phyloP scores from a whole-genome alignment of 92 coral and sea anemone species.

The Heliopora coerulea region DNA sequence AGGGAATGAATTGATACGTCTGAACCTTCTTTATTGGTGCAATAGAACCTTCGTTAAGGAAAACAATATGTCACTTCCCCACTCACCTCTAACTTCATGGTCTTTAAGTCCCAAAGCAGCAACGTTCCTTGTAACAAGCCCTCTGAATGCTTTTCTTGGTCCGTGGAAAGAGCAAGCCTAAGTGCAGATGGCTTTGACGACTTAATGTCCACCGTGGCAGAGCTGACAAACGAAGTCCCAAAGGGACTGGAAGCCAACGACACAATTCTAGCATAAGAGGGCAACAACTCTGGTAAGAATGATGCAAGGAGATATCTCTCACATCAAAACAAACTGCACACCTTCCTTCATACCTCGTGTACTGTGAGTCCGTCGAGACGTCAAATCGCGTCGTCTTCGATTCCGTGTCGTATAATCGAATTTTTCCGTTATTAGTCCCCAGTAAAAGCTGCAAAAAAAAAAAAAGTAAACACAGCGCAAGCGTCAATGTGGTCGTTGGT shows the following conservation, averaged over 20 bases:
- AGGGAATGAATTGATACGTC: neutral
- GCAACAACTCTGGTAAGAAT: too few species aligned
- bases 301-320: too few species aligned
- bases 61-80: neutral
- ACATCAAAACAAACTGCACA: too few species aligned
- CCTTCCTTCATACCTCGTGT: constrained; percentile 67
- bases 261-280: constrained; percentile 75
- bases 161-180: constrained; percentile 35
- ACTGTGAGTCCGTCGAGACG: constrained; percentile 72
- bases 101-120: constrained; percentile 93
- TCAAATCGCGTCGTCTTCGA: constrained; percentile 81
- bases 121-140: constrained; percentile 55
- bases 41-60: too few species aligned
- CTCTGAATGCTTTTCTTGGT: constrained; percentile 22
- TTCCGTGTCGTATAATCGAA: constrained; percentile 85
- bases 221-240: constrained; percentile 84
- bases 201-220: constrained; percentile 71
- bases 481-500: too few species aligned
- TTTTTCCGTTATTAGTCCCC: constrained; percentile 89
- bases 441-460: constrained; percentile 65
- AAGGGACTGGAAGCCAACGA: constrained; percentile 93
- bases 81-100: constrained; percentile 78
- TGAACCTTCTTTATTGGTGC: too few species aligned
- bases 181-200: constrained; percentile 45
- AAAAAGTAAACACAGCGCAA: neutral